phyloP scores from a whole-genome alignment of 92 coral and sea anemone species.

The Nematostella vectensis region DNA sequence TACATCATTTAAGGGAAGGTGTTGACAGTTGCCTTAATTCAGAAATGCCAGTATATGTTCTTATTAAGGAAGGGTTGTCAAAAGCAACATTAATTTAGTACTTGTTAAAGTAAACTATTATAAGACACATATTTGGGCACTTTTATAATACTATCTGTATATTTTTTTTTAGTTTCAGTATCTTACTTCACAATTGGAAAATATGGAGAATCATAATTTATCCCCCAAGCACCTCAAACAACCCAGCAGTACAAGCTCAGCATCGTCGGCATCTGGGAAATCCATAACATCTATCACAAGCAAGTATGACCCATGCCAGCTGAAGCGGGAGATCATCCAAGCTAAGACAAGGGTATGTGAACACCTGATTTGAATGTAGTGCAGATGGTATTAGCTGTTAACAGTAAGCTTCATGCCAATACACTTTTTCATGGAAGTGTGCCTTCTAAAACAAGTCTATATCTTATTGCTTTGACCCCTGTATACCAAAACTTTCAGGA shows the following conservation, averaged over 20 bases:
- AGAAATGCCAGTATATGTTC: too few species aligned
- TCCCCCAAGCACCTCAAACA: constrained; percentile 50
- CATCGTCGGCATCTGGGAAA: constrained; percentile 61
- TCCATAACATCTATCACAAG: constrained; percentile 68
- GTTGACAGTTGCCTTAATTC: too few species aligned
- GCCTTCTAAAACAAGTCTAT: too few species aligned
- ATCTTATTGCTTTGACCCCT: too few species aligned
- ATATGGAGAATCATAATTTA: constrained; percentile 41
- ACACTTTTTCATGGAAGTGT: too few species aligned
- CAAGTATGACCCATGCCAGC: constrained; percentile 68
- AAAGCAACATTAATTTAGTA: not conserved
- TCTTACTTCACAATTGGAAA: constrained; percentile 75
- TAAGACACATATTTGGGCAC: not conserved
- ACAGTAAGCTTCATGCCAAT: too few species aligned
- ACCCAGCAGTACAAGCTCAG: constrained; percentile 50
- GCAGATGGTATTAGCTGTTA: too few species aligned
- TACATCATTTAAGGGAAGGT: too few species aligned
- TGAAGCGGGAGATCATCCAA: constrained; percentile 79
- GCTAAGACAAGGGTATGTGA: constrained; percentile 70
- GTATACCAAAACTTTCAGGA: too few species aligned
- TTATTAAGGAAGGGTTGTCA: too few species aligned
- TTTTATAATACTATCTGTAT: too few species aligned
- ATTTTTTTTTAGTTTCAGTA: constrained; percentile 45
- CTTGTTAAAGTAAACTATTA: not conserved
- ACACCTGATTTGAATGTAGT: not conserved